Percentiles rank a stretch among this genome's conserved stretches.
phyloP scores from a whole-genome alignment of 23 tunicate species.

The Botrylloides violaceus region DNA sequence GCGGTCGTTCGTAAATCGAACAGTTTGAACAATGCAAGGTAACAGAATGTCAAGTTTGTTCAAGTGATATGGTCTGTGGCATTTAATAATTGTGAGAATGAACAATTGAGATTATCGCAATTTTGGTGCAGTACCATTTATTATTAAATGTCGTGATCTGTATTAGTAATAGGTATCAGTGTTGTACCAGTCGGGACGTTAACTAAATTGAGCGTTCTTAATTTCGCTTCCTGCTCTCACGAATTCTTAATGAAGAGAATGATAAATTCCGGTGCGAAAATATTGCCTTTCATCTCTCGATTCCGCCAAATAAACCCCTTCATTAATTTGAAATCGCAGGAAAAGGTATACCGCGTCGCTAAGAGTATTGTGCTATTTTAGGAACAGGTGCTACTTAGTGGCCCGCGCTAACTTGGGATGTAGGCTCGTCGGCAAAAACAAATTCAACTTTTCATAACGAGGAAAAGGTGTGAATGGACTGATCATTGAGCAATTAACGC shows the following conservation, averaged over 20 bases:
- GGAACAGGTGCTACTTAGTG: slow-evolving; percentile 12
- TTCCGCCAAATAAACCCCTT: not conserved
- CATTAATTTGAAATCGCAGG: slow-evolving; percentile 16
- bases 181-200: not conserved
- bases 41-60: no score
- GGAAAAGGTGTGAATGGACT: not conserved
- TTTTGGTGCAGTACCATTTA: no score
- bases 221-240: slow-evolving; percentile 10
- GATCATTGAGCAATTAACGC: slow-evolving; percentile 9
- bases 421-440: not conserved
- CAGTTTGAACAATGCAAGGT: no score
- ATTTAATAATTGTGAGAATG: no score
- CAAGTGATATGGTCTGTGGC: no score
- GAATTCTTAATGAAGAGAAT: not conserved
- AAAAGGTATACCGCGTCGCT: slow-evolving; percentile 28
- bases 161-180: not conserved
- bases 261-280: slow-evolving; percentile 11
- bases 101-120: no score
- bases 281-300: slow-evolving; percentile 12
- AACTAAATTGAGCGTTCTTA: not conserved
- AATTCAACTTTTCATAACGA: not conserved
- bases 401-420: not conserved
- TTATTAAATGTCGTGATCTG: not conserved
- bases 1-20: no score
- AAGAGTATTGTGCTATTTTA: slow-evolving; percentile 20